A percentile compares a stretch with the other conserved stretches of the same genome.
Conservation (phyloP, 2,797 vertebrate species). For the Yasuhikotakia modesta region DNA sequence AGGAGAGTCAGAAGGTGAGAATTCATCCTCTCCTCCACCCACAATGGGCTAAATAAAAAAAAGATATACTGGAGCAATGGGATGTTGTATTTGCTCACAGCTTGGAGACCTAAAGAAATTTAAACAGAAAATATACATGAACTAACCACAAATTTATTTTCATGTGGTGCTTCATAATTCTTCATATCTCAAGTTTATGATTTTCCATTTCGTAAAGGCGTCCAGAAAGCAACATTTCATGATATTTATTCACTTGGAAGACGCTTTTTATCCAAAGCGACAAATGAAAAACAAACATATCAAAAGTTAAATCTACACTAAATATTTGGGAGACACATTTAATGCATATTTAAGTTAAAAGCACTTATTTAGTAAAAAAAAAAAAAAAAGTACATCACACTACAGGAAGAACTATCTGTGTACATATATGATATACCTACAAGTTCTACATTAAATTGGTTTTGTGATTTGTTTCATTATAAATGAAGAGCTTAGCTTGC, state of each 20-base stretch:
- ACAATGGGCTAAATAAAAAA: constrained; percentile 24
- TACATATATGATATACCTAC: no score
- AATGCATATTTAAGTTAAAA: background rate
- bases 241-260: no score
- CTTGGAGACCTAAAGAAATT: constrained; percentile 35
- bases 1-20: constrained; percentile 67
- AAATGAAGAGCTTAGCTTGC: background rate
- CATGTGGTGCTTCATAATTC: background rate
- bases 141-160: background rate
- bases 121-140: background rate
- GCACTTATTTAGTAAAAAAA: background rate
- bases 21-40: constrained; percentile 74
- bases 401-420: no score
- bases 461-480: background rate
- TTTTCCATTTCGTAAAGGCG: no score
- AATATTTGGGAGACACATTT: no score
- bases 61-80: background rate
- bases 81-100: constrained; percentile 52
- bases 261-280: no score
- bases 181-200: no score
- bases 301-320: no score
- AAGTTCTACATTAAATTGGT: background rate
- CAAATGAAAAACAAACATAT: no score
- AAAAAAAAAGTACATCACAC: background rate
- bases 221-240: background rate